Conservation (phyloP, 2,888 invertebrate species). For the Cephus sareptanus region DNA sequence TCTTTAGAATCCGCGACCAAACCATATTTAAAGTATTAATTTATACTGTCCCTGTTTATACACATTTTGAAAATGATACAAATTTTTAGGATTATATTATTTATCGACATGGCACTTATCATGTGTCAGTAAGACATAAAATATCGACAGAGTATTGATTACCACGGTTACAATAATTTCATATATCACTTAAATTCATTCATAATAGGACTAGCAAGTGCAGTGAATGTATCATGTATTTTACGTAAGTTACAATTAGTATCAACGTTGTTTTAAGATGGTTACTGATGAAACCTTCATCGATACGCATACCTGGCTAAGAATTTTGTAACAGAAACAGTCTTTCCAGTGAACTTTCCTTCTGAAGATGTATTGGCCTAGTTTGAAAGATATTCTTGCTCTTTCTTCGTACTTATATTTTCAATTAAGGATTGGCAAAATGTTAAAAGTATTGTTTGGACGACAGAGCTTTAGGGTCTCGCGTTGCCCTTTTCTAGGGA, state of each 20-base stretch:
- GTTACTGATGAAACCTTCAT: not conserved
- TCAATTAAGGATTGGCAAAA: not conserved
- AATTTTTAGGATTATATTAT: not conserved
- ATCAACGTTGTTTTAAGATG: not conserved
- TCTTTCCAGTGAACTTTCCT: not conserved
- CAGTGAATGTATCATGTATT: not conserved
- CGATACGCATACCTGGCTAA: not conserved
- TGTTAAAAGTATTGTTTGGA: not conserved
- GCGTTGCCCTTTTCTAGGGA: not conserved
- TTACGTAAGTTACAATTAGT: not conserved
- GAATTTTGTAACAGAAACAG: not conserved
- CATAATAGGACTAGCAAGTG: not conserved
- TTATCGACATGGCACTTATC: not conserved
- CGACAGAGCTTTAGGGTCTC: not conserved
- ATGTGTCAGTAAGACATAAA: not conserved
- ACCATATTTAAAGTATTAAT: not conserved
- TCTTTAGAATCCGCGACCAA: not conserved
- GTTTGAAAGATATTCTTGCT: not conserved
- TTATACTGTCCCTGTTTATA: not conserved
- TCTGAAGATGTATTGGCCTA: no score
- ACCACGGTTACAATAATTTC: not conserved
- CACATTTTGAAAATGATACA: not conserved
- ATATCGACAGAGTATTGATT: not conserved
- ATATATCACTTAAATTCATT: not conserved
- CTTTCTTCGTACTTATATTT: not conserved